Base-by-base conservation (phyloP, 2,797 vertebrate species). In the Oreortyx pictus region DNA sequence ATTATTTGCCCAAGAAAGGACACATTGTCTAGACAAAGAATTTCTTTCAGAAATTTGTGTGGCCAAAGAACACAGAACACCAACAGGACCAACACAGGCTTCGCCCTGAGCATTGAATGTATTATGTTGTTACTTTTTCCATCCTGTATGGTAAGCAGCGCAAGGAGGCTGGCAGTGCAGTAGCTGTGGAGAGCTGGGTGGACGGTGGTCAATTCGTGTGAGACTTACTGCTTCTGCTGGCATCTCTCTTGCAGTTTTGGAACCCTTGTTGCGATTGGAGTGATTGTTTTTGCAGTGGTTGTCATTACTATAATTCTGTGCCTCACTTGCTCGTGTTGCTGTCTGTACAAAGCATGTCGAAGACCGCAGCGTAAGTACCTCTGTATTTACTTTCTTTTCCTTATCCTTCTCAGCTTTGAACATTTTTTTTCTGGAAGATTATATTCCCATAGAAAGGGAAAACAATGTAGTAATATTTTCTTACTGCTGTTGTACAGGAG, bases 291-390 rank as follows among this genome's bases (percentile, higher is more conserved):
- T 19, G 96, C 96, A 1, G 17, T 97, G 73, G 23, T 98, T 33
- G 49, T 98, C 5, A 29, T 98, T 82, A 67, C 98, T 85, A 39
- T 98, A 85, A 92, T 99, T 91, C 86, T 97, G 95, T 99, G 99
- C 97, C 98, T 98, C 81, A 97, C 98, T 39, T 99, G 99, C 31
- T 99, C 99, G 7, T 99, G 99, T 96, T 99, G 99, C 97, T 99
- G 98, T 92, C 87, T 99, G 57, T 99, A 99, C 97, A 99, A 99
- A 96, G 96, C 98, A 76, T 99, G 99, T 93, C 96, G 98, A 88
- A 98, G 95, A 54, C 97, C 96, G 2, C 97, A 79, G 49, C 98
- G 99, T 99, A 97, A 99, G 99, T 97, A 88, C 41, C 46, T 79
- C 50, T 23, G 1, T 35, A 9, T 33, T 80, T 74, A 17, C 44